Evolutionary conservation across 2,113 vertebrate species (phyloP).

Genomic region (Rhinopomastus cyanomelas): DNA sequence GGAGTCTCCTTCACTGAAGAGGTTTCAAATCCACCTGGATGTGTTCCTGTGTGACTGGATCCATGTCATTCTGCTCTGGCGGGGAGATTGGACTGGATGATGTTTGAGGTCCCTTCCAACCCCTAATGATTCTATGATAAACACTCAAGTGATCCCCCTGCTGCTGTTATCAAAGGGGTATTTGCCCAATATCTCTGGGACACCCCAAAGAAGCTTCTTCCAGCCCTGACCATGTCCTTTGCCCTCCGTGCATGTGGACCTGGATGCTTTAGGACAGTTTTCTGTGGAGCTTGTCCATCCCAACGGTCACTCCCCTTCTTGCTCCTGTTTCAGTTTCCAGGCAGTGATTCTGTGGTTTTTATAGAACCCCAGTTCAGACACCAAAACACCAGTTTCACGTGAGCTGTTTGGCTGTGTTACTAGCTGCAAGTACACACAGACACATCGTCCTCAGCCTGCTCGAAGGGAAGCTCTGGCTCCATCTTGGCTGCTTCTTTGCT

Average conservation of each 20-base stretch:
- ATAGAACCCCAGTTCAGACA: not conserved
- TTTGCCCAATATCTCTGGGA: not conserved
- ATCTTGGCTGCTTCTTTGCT: not conserved
- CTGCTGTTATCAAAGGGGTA: not conserved
- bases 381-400: not conserved
- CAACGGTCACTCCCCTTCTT: not conserved
- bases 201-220: not conserved
- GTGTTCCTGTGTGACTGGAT: too few relatives aligned
- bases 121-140: too few relatives aligned
- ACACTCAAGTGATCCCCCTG: not conserved
- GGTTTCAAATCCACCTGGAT: too few relatives aligned
- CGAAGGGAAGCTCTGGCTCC: not conserved
- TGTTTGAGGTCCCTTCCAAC: too few relatives aligned
- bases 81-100: too few relatives aligned
- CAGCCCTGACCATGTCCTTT: not conserved
- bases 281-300: not conserved
- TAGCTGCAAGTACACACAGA: not conserved
- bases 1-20: too few relatives aligned
- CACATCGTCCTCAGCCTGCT: not conserved
- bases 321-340: not conserved
- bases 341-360: too few relatives aligned
- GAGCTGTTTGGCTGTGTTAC: not conserved
- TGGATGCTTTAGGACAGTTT: not conserved
- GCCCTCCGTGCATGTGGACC: accelerated
- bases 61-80: too few relatives aligned